Evolutionary conservation across 2,113 vertebrate species (phyloP).

Genomic region (Gavialis gangeticus): DNA sequence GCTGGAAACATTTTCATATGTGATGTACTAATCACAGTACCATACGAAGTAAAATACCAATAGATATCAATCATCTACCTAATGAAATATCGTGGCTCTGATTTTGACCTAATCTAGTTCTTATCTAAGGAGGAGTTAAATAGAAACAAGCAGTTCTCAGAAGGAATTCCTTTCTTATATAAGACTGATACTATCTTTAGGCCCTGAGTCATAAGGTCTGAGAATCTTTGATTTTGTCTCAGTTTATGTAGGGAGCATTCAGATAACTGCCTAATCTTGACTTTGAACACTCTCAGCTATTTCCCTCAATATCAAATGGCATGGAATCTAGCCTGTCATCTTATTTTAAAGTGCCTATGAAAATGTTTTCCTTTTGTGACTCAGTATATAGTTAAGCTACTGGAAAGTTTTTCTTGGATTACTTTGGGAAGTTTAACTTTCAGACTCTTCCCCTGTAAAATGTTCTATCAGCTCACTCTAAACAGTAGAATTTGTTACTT

Average conservation of each 20-base stretch:
- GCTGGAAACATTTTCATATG: neutral
- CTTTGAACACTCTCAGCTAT: conserved; percentile 2
- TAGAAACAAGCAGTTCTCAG: neutral
- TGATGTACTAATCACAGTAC: neutral
- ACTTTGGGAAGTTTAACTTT: neutral
- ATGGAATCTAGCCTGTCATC: conserved; percentile 16
- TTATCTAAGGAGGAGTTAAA: neutral
- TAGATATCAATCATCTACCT: neutral
- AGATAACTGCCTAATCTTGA: conserved; percentile 23
- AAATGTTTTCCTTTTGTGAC: neutral
- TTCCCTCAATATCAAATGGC: neutral
- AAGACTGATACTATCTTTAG: neutral
- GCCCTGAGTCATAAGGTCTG: neutral
- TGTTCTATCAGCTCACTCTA: neutral
- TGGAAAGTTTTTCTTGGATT: conserved; percentile 8
- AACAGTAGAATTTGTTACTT: neutral
- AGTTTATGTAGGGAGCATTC: conserved; percentile 36
- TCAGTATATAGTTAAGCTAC: neutral
- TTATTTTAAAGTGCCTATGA: neutral
- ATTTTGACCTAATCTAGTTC: neutral
- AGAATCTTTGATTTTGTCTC: neutral
- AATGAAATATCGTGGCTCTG: neutral
- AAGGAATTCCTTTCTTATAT: neutral
- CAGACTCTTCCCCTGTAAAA: neutral
- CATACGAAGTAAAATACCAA: neutral